Percentiles rank a stretch among this genome's conserved stretches.
These are phyloP conservation scores for Hypanus sabinus DNA, from an alignment of 2,113 vertebrate species.

Conservation along the genomic window DNA sequence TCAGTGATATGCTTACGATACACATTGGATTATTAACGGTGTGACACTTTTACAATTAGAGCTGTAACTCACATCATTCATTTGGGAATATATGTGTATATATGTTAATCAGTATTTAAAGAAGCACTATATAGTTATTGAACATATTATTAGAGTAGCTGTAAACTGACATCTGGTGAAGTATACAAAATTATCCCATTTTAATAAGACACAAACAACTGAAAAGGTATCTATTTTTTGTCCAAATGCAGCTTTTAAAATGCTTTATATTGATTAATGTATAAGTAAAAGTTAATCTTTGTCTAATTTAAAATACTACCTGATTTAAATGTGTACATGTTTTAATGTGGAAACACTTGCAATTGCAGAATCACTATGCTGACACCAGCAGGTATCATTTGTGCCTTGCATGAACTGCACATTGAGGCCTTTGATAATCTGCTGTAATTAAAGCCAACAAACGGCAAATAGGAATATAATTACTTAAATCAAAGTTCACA, in stretches of 20 bases:
- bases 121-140: not conserved
- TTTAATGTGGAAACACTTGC: not conserved
- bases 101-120: not conserved
- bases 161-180: not conserved
- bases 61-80: not conserved
- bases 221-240: not conserved
- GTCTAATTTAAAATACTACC: not conserved
- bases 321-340: not conserved
- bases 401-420: no score
- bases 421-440: no score
- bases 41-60: not conserved
- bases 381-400: no score
- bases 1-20: not conserved
- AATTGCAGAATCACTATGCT: not conserved
- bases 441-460: no score
- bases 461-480: no score
- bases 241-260: not conserved
- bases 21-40: not conserved
- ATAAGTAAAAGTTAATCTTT: not conserved
- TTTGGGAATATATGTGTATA: not conserved
- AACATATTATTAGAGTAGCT: not conserved
- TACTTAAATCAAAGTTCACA: no score
- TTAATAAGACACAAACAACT: not conserved
- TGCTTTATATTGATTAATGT: not conserved
- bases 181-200: not conserved